Evolutionary conservation across 1,140 invertebrate genomes (phyloP).

Genomic region (Antheraea pernyi): DNA sequence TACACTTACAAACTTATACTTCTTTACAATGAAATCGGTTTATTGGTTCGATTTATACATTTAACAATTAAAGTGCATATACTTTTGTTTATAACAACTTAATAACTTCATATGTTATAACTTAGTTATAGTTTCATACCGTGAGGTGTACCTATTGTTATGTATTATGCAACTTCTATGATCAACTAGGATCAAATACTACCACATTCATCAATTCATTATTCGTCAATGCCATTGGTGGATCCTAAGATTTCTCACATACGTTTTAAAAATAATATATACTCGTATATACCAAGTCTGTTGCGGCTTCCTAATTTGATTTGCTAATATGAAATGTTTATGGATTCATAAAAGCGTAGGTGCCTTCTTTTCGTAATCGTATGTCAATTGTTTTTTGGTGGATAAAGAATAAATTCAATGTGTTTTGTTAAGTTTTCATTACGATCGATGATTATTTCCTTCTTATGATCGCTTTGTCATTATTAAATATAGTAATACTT

Average conservation of each 20-base stretch:
- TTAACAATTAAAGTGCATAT: too few relatives aligned
- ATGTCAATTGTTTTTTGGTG: background rate
- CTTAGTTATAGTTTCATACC: too few relatives aligned
- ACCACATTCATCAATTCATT: too few relatives aligned
- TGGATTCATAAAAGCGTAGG: background rate
- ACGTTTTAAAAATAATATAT: background rate
- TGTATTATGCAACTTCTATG: too few relatives aligned
- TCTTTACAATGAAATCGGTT: background rate
- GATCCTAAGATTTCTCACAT: background rate
- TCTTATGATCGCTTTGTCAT: background rate
- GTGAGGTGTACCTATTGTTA: too few relatives aligned
- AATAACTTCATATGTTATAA: too few relatives aligned
- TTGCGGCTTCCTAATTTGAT: background rate
- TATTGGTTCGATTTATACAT: too few relatives aligned
- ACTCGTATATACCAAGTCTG: background rate
- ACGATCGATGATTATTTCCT: background rate
- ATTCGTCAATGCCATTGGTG: too few relatives aligned
- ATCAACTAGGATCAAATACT: too few relatives aligned
- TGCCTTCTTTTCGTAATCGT: background rate
- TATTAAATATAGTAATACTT: background rate
- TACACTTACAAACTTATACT: background rate
- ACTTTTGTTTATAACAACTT: too few relatives aligned
- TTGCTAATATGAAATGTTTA: background rate
- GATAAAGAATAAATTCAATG: background rate
- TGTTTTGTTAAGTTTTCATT: background rate